Percentiles rank a stretch among this genome's conserved stretches.
phyloP scores from a whole-genome alignment of 2,888 invertebrate species.

The Aleiodes alternator region DNA sequence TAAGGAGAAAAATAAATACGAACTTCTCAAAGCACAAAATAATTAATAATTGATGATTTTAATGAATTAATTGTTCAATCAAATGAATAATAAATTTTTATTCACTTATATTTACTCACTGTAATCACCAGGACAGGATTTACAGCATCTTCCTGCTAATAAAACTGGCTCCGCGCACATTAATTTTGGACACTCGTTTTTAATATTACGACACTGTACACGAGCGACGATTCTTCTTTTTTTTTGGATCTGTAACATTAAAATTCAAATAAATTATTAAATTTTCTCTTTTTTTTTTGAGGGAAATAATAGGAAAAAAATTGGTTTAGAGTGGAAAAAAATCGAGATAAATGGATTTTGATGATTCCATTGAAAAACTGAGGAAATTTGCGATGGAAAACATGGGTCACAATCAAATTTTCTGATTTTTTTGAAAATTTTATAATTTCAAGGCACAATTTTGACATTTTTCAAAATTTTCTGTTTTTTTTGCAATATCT shows the following conservation, averaged over 20 bases:
- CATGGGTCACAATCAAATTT: too few species aligned
- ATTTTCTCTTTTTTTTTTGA: too few species aligned
- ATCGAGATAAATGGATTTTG: not conserved
- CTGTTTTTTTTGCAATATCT: too few species aligned
- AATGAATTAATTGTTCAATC: too few species aligned
- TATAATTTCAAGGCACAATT: too few species aligned
- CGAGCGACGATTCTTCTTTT: slow-evolving; percentile 92
- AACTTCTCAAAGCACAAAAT: slow-evolving; percentile 22
- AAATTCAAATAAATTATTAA: slow-evolving; percentile 45
- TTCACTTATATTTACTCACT: slow-evolving; percentile 77
- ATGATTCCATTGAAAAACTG: slow-evolving; percentile 11
- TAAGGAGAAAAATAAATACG: slow-evolving; percentile 14
- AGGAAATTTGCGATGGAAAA: too few species aligned
- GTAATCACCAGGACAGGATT: slow-evolving; percentile 90
- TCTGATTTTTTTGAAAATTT: too few species aligned
- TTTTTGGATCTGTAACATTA: slow-evolving; percentile 86
- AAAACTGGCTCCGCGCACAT: slow-evolving; percentile 91
- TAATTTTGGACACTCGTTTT: slow-evolving; percentile 92
- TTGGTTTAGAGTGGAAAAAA: too few species aligned
- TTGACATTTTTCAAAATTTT: too few species aligned
- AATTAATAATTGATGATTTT: not conserved
- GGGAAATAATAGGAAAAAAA: slow-evolving; percentile 23
- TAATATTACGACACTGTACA: slow-evolving; percentile 93
- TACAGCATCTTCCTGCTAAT: slow-evolving; percentile 92
- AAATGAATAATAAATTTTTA: too few species aligned